phyloP scores from a whole-genome alignment of 2,888 invertebrate genomes.

The Slavum lentiscoides region DNA sequence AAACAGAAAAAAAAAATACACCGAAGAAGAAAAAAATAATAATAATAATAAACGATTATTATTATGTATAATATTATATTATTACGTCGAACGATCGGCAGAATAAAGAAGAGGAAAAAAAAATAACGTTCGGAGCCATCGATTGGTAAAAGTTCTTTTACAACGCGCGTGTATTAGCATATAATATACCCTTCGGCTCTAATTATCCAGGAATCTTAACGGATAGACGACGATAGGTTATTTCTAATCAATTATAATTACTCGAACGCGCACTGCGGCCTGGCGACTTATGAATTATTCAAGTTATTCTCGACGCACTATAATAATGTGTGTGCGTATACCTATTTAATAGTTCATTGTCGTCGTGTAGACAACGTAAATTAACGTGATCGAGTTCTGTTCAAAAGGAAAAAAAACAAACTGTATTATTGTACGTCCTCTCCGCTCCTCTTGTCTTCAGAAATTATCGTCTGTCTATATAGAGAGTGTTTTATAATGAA shows the following conservation, averaged over 20 bases:
- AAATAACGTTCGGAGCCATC: constrained; percentile 24
- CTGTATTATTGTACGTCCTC: neutral
- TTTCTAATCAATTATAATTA: constrained; percentile 38
- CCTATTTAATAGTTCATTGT: constrained; percentile 1
- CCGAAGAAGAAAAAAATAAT: neutral
- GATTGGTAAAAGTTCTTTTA: constrained; percentile 19
- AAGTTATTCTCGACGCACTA: neutral
- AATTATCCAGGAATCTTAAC: constrained; percentile 34
- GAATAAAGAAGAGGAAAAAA: neutral
- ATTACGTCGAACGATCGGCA: constrained; percentile 29
- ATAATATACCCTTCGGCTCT: constrained; percentile 27
- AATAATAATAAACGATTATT: constrained; percentile 37
- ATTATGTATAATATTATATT: neutral
- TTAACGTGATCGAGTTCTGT: constrained; percentile 10
- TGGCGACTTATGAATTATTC: constrained; percentile 29
- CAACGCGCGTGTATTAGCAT: constrained; percentile 1
- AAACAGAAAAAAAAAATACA: neutral
- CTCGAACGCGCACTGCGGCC: neutral
- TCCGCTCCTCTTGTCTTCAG: neutral
- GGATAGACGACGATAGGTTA: neutral
- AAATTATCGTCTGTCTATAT: constrained; percentile 13
- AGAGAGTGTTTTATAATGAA: constrained; percentile 32
- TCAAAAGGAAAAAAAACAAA: neutral
- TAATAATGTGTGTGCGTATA: neutral
- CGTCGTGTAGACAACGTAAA: constrained; percentile 1